A percentile compares a stretch with the other conserved stretches of the same genome.
Conservation (phyloP, 2,888 invertebrate species). For the Drosophila borborema region DNA sequence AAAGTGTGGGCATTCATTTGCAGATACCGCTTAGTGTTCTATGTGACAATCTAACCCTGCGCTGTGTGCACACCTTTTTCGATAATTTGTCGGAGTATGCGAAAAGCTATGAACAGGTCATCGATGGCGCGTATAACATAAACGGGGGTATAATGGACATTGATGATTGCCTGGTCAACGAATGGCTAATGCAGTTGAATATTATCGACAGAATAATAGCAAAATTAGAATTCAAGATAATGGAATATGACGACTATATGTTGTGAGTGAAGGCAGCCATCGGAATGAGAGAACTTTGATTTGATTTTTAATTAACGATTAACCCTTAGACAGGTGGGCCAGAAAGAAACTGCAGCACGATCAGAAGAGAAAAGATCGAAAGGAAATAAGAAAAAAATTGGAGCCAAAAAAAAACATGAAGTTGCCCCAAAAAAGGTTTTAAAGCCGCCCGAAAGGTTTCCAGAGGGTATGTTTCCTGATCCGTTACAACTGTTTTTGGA, state of each 20-base stretch:
- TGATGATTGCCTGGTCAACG: constrained; percentile 62
- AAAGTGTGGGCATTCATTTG: constrained; percentile 52
- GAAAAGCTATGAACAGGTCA: constrained; percentile 51
- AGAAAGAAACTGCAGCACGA: not conserved
- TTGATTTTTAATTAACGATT: not conserved
- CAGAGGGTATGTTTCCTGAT: constrained; percentile 65
- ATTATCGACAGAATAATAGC: constrained; percentile 61
- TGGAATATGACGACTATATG: constrained; percentile 55
- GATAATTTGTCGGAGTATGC: constrained; percentile 77
- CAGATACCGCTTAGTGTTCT: constrained; percentile 75
- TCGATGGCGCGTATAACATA: constrained; percentile 17
- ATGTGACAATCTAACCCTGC: constrained; percentile 70
- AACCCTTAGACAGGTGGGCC: constrained; percentile 5
- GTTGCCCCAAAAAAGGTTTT: not conserved
- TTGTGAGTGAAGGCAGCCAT: constrained; percentile 21
- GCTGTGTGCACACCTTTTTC: constrained; percentile 76
- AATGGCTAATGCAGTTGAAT: constrained; percentile 70
- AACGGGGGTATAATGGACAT: constrained; percentile 65
- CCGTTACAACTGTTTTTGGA: constrained; percentile 64
- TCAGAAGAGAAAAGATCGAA: not conserved
- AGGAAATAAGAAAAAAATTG: not conserved
- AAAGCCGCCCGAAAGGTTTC: constrained; percentile 60
- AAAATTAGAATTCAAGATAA: constrained; percentile 51
- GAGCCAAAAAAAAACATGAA: not conserved
- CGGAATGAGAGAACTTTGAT: not conserved